phyloP scores from a whole-genome alignment of 2,113 vertebrate species.

The Tetraodon nigroviridis region DNA sequence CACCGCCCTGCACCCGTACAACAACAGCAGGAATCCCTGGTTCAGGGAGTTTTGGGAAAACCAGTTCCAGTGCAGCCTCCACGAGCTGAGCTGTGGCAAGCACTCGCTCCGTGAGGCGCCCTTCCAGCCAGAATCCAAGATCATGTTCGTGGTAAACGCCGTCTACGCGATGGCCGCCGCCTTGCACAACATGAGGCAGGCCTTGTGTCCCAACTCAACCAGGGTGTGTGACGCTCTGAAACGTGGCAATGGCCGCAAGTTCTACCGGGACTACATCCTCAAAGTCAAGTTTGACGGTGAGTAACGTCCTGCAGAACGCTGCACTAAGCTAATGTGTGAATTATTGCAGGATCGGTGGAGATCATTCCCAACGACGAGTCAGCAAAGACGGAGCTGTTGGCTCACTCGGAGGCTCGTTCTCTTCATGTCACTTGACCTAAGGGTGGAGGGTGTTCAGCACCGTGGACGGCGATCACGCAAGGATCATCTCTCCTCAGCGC shows the following conservation, averaged over 20 bases:
- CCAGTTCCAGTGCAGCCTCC: constrained; percentile 88
- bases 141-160: constrained; percentile 94
- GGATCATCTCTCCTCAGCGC: constrained; percentile 12
- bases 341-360: constrained; percentile 8
- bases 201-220: constrained; percentile 87
- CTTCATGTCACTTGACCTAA: constrained; percentile 18
- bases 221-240: constrained; percentile 87
- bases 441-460: constrained; percentile 13
- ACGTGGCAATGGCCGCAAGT: constrained; percentile 87
- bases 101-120: constrained; percentile 80
- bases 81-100: constrained; percentile 78
- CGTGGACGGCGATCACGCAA: constrained; percentile 13
- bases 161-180: constrained; percentile 94
- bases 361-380: constrained; percentile 46
- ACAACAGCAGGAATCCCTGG: constrained; percentile 95
- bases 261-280: constrained; percentile 96
- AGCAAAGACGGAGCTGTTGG: constrained; percentile 34
- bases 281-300: constrained; percentile 96
- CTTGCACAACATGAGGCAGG: constrained; percentile 90
- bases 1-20: constrained; percentile 83
- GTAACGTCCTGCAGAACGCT: constrained; percentile 38
- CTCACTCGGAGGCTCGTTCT: constrained; percentile 28
- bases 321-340: constrained; percentile 25
- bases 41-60: constrained; percentile 98
- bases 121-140: constrained; percentile 96